Evolutionary conservation across 2,888 invertebrate species (phyloP), one percentile per base, ranked within the genome.

Genomic region (Heliconius cydno): DNA sequence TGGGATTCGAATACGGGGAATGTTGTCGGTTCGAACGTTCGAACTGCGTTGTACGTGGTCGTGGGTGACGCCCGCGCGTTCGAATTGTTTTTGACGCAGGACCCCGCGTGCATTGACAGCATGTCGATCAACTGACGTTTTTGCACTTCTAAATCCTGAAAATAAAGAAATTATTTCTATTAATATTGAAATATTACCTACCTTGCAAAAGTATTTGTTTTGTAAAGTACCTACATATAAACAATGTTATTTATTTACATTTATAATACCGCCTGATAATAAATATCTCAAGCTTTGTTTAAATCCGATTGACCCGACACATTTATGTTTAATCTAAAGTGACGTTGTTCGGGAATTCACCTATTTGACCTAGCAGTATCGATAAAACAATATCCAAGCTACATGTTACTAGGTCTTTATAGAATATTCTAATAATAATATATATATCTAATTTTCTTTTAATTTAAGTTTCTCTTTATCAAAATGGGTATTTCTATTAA

Each of bases 51-150:
- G 90, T 93, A 95, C n/a, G 88, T 86, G 9, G 90, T 86, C 25
- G 90, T 90, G 6, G 95, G 94, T 5, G 95, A 95, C 76, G 90
- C 86, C 79, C 94, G 87, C 74, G 95, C 90, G 76, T 90, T 90
- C 76, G 92, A 85, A 84, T 90, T 90, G 85, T 93, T 93, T 85
- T 96, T 96, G 80, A 97, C 94, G 88, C 98, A 98, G 22, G 96
- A 96, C 0, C 97, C 96, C 66, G 96, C 95, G 91, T 98, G 98
- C 25, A 96, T 92, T 77, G 97, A 96, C 85, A 98, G 92, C 96
- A 98, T 97, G 85, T 98, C 98, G 86, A 97, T 96, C 80, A 98
- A 94, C 87, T 97, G 96, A 83, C 97, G 96, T 87, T 97, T 96
- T 89, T 98, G 97, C 77, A 96, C 97, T 92, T 98, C 97, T 87